Evolutionary conservation across 1,140 invertebrate species (phyloP).

Genomic region (Notospermus geniculatus): DNA sequence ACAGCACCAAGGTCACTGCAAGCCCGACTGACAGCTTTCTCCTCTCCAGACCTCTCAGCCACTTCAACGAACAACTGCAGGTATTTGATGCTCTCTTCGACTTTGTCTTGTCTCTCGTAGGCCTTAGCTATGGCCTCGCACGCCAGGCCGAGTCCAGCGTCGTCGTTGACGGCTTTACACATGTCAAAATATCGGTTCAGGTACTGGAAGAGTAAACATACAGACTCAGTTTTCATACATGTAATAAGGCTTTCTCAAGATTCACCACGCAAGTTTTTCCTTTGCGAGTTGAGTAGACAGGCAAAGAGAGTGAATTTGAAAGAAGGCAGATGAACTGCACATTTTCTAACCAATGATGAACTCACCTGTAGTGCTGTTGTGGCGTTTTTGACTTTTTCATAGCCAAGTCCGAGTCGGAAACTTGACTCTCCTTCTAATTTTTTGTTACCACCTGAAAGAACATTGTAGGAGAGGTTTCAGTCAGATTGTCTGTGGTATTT

Average conservation of each 20-base stretch:
- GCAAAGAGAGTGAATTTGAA: too few relatives aligned
- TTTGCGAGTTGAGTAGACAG: too few relatives aligned
- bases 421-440: conserved; percentile 44
- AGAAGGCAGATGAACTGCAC: too few relatives aligned
- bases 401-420: conserved; percentile 47
- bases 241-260: too few relatives aligned
- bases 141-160: conserved; percentile 50
- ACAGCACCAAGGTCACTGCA: conserved; percentile 52
- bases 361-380: conserved; percentile 47
- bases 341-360: neutral
- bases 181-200: conserved; percentile 46
- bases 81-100: conserved; percentile 49
- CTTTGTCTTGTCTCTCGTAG: conserved; percentile 48
- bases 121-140: conserved; percentile 54
- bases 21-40: conserved; percentile 48
- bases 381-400: conserved; percentile 39
- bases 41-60: conserved; percentile 46
- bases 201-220: conserved; percentile 43
- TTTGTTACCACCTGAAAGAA: conserved; percentile 37
- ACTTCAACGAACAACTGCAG: conserved; percentile 51
- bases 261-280: too few relatives aligned
- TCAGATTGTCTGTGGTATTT: too few relatives aligned
- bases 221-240: too few relatives aligned
- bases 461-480: too few relatives aligned
- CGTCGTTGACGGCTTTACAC: conserved; percentile 37